phyloP scores from a whole-genome alignment of 2,797 vertebrate species.

The Tadarida brasiliensis region DNA sequence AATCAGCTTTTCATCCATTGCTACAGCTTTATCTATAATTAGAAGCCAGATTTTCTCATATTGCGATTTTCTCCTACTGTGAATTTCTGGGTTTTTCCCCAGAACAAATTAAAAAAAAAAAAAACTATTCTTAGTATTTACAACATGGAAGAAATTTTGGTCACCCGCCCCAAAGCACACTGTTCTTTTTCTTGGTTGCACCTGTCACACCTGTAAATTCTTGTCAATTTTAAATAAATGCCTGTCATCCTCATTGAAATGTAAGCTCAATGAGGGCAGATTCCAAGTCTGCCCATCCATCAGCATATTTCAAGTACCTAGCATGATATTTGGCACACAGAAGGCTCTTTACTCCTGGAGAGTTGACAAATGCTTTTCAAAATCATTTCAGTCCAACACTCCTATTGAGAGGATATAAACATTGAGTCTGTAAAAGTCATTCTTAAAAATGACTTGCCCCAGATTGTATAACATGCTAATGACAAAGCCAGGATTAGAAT shows the following conservation, averaged over 20 bases:
- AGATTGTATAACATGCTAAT: background rate
- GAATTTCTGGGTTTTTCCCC: background rate
- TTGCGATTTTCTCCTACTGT: background rate
- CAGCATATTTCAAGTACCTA: background rate
- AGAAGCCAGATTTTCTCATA: constrained; percentile 12
- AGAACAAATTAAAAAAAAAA: background rate
- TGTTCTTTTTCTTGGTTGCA: background rate
- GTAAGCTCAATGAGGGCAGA: background rate
- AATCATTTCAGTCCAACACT: background rate
- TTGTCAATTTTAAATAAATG: background rate
- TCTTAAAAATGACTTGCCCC: constrained; percentile 7
- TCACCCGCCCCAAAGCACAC: background rate
- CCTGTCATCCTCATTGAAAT: background rate
- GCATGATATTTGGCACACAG: background rate
- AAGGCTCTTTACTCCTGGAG: background rate
- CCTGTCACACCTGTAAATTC: background rate
- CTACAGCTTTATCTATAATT: background rate
- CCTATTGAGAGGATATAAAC: constrained; percentile 13
- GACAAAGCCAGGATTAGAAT: constrained; percentile 43
- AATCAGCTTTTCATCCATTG: background rate
- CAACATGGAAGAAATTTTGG: background rate
- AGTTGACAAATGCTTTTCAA: background rate
- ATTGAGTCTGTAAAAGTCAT: background rate
- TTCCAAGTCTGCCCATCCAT: background rate
- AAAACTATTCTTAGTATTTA: background rate